phyloP scores from a whole-genome alignment of 2,888 invertebrate genomes.

The Nomada goodeniana region DNA sequence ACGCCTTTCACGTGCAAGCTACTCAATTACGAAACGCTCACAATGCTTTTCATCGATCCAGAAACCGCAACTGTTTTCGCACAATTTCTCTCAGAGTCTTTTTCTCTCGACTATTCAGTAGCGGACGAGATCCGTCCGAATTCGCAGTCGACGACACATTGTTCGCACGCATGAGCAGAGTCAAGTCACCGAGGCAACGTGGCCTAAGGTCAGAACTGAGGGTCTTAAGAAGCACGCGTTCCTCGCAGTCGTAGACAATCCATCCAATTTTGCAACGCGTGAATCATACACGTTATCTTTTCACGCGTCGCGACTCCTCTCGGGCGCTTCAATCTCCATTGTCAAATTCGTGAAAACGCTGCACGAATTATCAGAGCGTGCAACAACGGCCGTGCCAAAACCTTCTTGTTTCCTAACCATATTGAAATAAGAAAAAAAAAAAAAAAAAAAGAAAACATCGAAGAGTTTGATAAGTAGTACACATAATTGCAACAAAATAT shows the following conservation, averaged over 20 bases:
- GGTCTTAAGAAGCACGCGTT: background rate
- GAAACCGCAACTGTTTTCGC: slow-evolving; percentile 12
- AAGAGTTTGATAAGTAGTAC: too few species aligned
- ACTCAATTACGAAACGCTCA: slow-evolving; percentile 59
- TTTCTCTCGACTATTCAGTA: too few species aligned
- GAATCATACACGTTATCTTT: slow-evolving; percentile 50
- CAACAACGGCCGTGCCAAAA: background rate
- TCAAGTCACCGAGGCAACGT: background rate
- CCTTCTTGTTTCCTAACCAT: background rate
- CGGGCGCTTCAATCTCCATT: background rate
- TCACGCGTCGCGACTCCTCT: slow-evolving; percentile 23
- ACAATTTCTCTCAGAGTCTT: background rate
- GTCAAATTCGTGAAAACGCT: background rate
- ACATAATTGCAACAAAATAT: too few species aligned
- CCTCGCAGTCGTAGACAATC: slow-evolving; percentile 39
- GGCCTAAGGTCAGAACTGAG: slow-evolving; percentile 5
- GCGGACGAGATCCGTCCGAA: too few species aligned
- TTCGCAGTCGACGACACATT: too few species aligned
- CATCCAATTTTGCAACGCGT: slow-evolving; percentile 46
- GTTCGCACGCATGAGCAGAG: too few species aligned
- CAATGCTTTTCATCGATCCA: slow-evolving; percentile 55
- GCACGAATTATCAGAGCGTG: background rate
- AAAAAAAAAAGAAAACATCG: background rate
- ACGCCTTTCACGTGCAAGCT: slow-evolving; percentile 67
- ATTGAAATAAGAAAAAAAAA: background rate